phyloP scores from a whole-genome alignment of 2,113 vertebrate species.

The Octodon degus region DNA sequence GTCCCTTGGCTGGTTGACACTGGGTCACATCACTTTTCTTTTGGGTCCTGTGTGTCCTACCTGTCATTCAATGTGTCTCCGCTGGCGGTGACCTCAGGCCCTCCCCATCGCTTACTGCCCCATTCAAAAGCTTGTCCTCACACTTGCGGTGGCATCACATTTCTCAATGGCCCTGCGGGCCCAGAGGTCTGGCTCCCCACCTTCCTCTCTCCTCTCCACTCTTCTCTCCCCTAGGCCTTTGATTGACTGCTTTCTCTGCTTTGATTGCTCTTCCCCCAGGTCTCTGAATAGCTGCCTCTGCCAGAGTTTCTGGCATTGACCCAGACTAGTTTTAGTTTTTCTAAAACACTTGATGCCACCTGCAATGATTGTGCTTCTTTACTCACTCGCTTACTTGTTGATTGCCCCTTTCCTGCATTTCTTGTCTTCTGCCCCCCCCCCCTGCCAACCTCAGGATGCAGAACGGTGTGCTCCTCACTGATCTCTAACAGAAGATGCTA shows the following conservation, averaged over 20 bases:
- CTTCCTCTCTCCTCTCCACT: background rate
- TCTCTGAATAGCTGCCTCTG: background rate
- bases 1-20: background rate
- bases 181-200: background rate
- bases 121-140: background rate
- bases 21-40: background rate
- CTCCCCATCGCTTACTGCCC: background rate
- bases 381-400: background rate
- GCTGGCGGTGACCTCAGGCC: background rate
- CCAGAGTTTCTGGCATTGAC: background rate
- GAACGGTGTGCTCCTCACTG: background rate
- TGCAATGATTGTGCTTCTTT: background rate
- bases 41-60: background rate
- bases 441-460: too few relatives aligned
- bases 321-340: background rate
- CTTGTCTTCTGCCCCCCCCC: background rate
- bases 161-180: background rate
- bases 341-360: background rate
- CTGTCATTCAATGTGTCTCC: background rate
- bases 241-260: background rate
- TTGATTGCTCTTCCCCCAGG: background rate
- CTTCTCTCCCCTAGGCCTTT: background rate
- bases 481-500: background rate
- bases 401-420: accelerated
- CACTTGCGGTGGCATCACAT: background rate